phyloP scores from a whole-genome alignment of 2,888 invertebrate genomes.

The Heterodera filipjevi region DNA sequence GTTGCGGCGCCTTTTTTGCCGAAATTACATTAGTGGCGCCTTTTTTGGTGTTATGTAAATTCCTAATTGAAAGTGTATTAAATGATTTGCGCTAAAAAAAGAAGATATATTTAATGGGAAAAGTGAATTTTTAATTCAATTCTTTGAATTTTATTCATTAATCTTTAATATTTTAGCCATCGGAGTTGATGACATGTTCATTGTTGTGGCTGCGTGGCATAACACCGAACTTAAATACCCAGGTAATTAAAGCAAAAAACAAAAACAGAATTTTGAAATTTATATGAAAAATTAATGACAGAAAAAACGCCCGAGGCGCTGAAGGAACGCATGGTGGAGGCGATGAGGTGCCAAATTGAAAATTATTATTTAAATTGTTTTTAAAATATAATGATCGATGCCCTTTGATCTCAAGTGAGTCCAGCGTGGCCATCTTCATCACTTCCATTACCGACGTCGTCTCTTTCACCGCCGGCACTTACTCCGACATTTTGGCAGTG shows the following conservation, averaged over 20 bases:
- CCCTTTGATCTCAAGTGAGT: slow-evolving; percentile 73
- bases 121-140: too few species aligned
- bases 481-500: slow-evolving; percentile 89
- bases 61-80: background rate
- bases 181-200: slow-evolving; percentile 93
- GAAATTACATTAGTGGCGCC: slow-evolving; percentile 92
- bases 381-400: background rate
- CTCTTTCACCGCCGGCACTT: slow-evolving; percentile 87
- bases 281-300: too few species aligned
- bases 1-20: slow-evolving; percentile 87
- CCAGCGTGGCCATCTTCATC: slow-evolving; percentile 91
- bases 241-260: too few species aligned
- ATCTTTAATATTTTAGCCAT: slow-evolving; percentile 75
- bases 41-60: slow-evolving; percentile 75
- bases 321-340: slow-evolving; percentile 83
- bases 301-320: slow-evolving; percentile 68
- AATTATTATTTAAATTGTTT: background rate
- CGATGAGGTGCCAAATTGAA: slow-evolving; percentile 69
- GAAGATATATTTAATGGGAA: too few species aligned
- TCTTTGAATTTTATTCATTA: too few species aligned
- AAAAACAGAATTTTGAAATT: too few species aligned
- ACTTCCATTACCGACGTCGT: slow-evolving; percentile 83
- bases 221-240: slow-evolving; percentile 73
- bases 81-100: background rate
- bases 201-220: slow-evolving; percentile 91